Evolutionary conservation across 53 echinoderm and acorn worm species (phyloP), one percentile per base, ranked within the genome.

Genomic region (Patiria pectinifera): DNA sequence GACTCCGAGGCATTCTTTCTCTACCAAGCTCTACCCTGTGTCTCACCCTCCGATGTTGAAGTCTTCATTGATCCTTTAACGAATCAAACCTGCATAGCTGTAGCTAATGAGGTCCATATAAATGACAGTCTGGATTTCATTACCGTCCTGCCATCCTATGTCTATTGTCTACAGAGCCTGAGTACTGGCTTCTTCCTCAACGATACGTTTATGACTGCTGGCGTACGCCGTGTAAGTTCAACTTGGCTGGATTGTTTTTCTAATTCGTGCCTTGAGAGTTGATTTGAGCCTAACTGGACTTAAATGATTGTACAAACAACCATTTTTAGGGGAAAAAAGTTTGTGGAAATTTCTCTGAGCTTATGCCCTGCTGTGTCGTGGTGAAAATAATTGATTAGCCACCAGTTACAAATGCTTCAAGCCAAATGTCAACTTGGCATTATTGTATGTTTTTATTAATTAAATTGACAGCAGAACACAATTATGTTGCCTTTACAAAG

Each of bases 101-200:
- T 97, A 24, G 87, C 94, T 22, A 96, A 95, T 63, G 91, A 93
- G 82, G 46, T 82, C 15, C 71, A 87, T 45, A 24, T 89, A 11
- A 62, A 61, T 19, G n/a, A n/a, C 0, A 71, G 80, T 19, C 21
- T 18, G 18, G 60, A 80, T 11, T 88, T 89, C 47, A 74, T 72
- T 6, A 69, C 96, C 3, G 78, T 62, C 26, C 26, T 95, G 14
- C 48, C 80, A 45, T 95, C 96, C n/a, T 87, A 86, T 14, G 69
- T 97, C 22, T 97, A 94, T 83, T 97, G 97, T 60, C 88, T 93
- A 69, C 82, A 85, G 26, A 75, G 53, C 25, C 59, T 92, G 18
- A 46, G 59, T 11, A 48, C 1, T 19, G 95, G 94, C 8, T 96
- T 96, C 81, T 86, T 58, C 62, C 83, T 92, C 21, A 45, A 61